Percentiles rank a stretch among this genome's conserved stretches.
These are phyloP conservation scores for Python bivittatus DNA, from an alignment of 2,113 vertebrate genomes.

Conservation along the genomic window DNA sequence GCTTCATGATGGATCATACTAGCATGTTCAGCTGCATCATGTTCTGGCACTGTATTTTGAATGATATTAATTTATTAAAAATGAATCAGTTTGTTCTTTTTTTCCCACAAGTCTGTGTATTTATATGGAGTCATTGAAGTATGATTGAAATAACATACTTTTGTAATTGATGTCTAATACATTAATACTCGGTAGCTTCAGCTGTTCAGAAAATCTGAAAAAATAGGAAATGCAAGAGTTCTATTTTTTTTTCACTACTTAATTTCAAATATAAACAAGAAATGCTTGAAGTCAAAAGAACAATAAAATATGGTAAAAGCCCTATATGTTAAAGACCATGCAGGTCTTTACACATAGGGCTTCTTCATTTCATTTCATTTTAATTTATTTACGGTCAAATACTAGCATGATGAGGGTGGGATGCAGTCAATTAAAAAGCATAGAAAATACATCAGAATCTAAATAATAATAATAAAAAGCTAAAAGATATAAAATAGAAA, in stretches of 20 bases:
- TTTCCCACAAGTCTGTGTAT: not conserved
- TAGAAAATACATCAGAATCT: too few relatives aligned
- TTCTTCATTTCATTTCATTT: too few relatives aligned
- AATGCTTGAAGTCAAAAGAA: not conserved
- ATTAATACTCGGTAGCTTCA: not conserved
- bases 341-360: not conserved
- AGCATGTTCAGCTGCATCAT: constrained; percentile 97
- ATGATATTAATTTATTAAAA: constrained; percentile 99
- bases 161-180: not conserved
- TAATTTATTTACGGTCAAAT: too few relatives aligned
- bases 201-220: not conserved
- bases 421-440: too few relatives aligned
- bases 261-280: not conserved
- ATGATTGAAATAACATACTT: not conserved
- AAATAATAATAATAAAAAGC: too few relatives aligned
- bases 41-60: constrained; percentile 99
- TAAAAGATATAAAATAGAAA: too few relatives aligned
- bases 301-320: not conserved
- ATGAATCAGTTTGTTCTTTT: constrained; percentile 43
- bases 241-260: not conserved
- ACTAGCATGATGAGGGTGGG: too few relatives aligned
- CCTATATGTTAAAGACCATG: not conserved
- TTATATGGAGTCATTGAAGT: not conserved
- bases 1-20: constrained; percentile 90
- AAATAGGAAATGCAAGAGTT: not conserved